Conservation (phyloP, 2,888 invertebrate genomes). For the Brachyptera putata region DNA sequence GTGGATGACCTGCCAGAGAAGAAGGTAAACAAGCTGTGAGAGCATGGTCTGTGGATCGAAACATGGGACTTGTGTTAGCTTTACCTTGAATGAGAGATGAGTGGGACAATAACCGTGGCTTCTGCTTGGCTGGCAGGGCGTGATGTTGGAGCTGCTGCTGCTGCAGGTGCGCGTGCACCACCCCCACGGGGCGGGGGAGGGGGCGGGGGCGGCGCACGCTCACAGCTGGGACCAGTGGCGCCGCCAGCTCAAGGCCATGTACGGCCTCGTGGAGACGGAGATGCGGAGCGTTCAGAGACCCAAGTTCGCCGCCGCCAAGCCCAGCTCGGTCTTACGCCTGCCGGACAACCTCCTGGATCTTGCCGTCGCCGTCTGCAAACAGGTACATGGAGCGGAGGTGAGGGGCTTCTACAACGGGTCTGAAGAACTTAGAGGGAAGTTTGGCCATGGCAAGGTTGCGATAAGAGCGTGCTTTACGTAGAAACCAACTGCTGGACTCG, state of each 20-base stretch:
- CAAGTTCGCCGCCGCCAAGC: constrained; percentile 11
- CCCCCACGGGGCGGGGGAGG: constrained; percentile 45
- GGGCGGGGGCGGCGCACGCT: constrained; percentile 43
- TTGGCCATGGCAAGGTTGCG: too few relatives aligned
- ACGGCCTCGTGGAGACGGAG: constrained; percentile 42
- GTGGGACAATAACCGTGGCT: too few relatives aligned
- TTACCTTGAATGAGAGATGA: too few relatives aligned
- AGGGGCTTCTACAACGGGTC: too few relatives aligned
- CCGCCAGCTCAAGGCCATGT: constrained; percentile 43
- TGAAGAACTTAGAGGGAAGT: too few relatives aligned
- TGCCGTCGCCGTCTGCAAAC: constrained; percentile 34
- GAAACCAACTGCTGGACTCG: too few relatives aligned
- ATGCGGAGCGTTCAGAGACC: constrained; percentile 22
- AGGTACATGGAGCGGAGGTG: constrained; percentile 31
- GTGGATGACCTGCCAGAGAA: constrained; percentile 13
- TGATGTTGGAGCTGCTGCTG: constrained; percentile 48
- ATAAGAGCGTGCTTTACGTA: too few relatives aligned
- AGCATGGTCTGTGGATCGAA: not conserved
- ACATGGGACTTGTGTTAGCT: too few relatives aligned
- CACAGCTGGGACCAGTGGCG: constrained; percentile 47
- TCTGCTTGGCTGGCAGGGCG: too few relatives aligned
- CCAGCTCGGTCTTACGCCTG: not conserved
- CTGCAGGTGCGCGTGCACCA: constrained; percentile 52
- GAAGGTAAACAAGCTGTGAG: constrained; percentile 18
- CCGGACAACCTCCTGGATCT: constrained; percentile 31